Evolutionary conservation across 2,888 invertebrate genomes (phyloP), one percentile per base, ranked within the genome.

Genomic region (Patella ulyssiponensis): DNA sequence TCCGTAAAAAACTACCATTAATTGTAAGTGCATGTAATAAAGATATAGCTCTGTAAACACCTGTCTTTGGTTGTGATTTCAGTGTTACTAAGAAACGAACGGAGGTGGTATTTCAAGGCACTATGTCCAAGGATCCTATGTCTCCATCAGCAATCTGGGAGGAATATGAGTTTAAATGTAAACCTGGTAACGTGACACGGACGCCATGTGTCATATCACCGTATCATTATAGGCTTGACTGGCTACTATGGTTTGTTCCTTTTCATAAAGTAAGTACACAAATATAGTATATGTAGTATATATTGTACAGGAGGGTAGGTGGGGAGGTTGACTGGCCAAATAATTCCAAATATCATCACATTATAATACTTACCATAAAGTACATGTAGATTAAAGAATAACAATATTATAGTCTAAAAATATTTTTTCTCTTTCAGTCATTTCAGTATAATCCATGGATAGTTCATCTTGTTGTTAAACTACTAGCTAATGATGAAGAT

Each of bases 241-340:
- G 92, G 92, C 87, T 92, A 15, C 90, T 92, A 88, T 92, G 92
- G 92, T 92, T 92, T 84, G 91, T 92, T 53, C 92, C 92, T 54
- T 92, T 92, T 82, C 91, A 92, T 88, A 91, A 90, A 79, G 79
- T 71, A 33, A 51, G 70, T 76, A 15, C 14, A 52, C 0, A n/a
- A 27, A 51, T n/a, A 17, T 17, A n/a, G 44, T 73, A 17, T 27
- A 17, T 23, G n/a, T 15, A 23, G 27, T 23, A n/a, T n/a, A n/a
- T n/a, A n/a, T 71, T 17, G 14, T 27, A 71, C 27, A 0, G 71
- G 17, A 5, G 27, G n/a, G n/a, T 15, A 15, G 23, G 2, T 27
- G 17, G 71, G 11, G 27, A 5, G 23, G 17, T 27, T 27, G 92
- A 92, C 81, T 92, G 92, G n/a, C n/a, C n/a, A n/a, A n/a, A n/a